phyloP scores from a whole-genome alignment of 2,888 invertebrate genomes.

The Ptychoptera albimana region DNA sequence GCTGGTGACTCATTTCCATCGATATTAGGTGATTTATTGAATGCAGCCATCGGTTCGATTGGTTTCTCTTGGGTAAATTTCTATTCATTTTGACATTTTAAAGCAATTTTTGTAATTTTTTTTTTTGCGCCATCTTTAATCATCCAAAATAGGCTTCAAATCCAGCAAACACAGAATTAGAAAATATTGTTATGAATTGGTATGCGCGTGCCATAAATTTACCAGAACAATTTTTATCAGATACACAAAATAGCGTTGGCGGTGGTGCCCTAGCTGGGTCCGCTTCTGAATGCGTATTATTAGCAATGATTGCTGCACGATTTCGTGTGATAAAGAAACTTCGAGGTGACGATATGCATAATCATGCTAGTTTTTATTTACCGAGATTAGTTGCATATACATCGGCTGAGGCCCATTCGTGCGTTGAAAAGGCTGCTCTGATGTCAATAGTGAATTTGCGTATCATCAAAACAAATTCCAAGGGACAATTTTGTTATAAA shows the following conservation, averaged over 20 bases:
- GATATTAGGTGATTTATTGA: conserved; percentile 77
- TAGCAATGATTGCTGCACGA: conserved; percentile 60
- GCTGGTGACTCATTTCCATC: conserved; percentile 85
- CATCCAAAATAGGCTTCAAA: conserved; percentile 51
- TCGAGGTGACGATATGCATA: conserved; percentile 34
- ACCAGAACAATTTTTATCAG: conserved; percentile 46
- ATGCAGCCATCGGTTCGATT: conserved; percentile 75
- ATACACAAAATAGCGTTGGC: conserved; percentile 34
- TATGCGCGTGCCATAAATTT: conserved; percentile 58
- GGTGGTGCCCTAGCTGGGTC: conserved; percentile 74
- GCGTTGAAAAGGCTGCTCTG: conserved; percentile 64
- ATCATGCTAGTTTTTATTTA: conserved; percentile 51
- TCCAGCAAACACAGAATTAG: conserved; percentile 74
- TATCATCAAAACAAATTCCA: conserved; percentile 54
- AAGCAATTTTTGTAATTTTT: too few relatives aligned
- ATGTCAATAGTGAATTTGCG: conserved; percentile 56
- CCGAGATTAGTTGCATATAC: conserved; percentile 64
- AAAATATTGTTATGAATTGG: conserved; percentile 72
- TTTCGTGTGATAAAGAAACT: conserved; percentile 50
- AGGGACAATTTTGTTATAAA: conserved; percentile 45
- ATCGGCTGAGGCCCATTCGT: conserved; percentile 57
- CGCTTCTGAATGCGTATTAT: conserved; percentile 68
- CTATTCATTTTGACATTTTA: too few relatives aligned
- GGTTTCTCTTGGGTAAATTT: conserved; percentile 87
- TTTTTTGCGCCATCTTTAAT: not conserved